Conservation (phyloP, 2,113 vertebrate genomes). For the Grammomys dolichurus region DNA sequence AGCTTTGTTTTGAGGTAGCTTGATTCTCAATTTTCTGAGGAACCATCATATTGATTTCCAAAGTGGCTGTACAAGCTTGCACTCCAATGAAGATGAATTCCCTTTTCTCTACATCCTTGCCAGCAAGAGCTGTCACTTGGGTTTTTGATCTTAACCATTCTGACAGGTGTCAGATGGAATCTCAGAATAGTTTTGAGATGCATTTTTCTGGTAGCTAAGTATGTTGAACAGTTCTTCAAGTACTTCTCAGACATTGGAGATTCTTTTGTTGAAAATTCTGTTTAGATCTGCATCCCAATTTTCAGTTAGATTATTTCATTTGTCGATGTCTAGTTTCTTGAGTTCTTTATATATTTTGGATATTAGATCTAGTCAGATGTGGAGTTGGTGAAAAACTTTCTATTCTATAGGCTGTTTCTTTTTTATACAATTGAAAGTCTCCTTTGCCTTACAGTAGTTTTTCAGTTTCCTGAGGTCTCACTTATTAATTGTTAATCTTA, state of each 20-base stretch:
- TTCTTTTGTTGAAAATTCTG: neutral
- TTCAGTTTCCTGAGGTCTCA: neutral
- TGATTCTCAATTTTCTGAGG: neutral
- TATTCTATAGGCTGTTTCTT: neutral
- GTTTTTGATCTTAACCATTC: neutral
- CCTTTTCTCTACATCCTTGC: neutral
- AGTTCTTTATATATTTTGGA: neutral
- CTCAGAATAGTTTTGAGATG: neutral
- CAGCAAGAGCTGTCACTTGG: neutral
- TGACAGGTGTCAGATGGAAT: neutral
- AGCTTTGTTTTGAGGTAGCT: neutral
- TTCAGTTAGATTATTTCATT: neutral
- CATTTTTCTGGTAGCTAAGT: neutral
- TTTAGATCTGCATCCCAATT: neutral
- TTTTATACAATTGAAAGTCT: neutral
- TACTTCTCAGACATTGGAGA: neutral
- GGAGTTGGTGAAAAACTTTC: neutral
- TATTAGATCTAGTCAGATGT: neutral
- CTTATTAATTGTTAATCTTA: neutral
- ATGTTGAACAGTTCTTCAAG: neutral
- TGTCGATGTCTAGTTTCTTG: neutral
- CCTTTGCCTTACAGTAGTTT: neutral
- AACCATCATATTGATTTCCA: neutral
- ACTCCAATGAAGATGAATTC: neutral
- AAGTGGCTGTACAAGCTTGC: neutral